Evolutionary conservation across 37 sponge, comb jelly and placozoan species (phyloP).

Genomic region (Cliona cf. orientalis): DNA sequence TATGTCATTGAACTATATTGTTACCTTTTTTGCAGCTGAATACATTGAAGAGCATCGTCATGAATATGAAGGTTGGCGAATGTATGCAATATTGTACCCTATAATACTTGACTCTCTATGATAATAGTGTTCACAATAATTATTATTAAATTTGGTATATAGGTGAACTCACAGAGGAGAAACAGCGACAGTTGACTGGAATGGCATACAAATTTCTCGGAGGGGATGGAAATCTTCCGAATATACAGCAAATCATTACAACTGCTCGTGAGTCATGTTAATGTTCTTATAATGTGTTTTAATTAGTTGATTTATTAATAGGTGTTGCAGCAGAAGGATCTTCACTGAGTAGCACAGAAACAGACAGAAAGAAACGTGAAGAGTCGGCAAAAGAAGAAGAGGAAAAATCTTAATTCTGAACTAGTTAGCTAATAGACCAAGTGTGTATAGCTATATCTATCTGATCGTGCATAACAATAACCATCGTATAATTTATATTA

Average conservation of each 20-base stretch:
- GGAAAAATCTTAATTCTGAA: no score
- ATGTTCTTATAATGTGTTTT: no score
- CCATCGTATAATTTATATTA: no score
- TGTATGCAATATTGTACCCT: background rate
- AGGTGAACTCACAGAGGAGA: background rate
- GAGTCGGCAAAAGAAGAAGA: no score
- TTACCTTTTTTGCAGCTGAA: slow-evolving; percentile 4
- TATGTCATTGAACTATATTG: background rate
- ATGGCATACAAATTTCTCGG: background rate
- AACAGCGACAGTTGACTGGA: background rate
- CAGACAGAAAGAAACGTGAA: no score
- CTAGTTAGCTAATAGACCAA: no score
- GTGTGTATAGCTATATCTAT: no score
- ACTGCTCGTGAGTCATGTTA: background rate
- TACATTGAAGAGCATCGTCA: background rate
- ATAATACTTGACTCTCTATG: background rate
- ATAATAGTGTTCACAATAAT: background rate
- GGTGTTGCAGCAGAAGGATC: no score
- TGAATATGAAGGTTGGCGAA: background rate
- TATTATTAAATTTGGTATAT: background rate
- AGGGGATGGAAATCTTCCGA: background rate
- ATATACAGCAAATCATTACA: background rate
- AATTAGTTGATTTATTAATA: no score
- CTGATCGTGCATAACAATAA: no score
- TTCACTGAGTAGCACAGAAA: no score